These are phyloP conservation scores for Arrhopalites spinosus DNA, from an alignment of 2,888 invertebrate species.

Conservation along the genomic window DNA sequence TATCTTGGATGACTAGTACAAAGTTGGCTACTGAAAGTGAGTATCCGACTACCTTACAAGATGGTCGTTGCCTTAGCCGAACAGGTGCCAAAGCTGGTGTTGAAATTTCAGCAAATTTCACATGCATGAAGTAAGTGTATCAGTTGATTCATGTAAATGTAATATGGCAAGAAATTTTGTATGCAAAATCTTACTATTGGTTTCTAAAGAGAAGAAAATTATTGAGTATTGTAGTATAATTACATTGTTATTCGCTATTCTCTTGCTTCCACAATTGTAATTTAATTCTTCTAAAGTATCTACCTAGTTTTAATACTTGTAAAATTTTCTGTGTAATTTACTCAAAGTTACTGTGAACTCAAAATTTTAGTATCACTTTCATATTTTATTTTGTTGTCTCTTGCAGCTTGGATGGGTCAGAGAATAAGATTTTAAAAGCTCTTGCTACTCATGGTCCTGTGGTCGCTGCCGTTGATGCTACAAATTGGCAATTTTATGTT, in stretches of 20 bases:
- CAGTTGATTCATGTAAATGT: too few species aligned
- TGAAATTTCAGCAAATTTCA: conserved; percentile 64
- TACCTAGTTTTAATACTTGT: neutral
- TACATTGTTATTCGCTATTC: too few species aligned
- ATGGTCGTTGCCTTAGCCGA: conserved; percentile 43
- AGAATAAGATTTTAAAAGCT: conserved; percentile 67
- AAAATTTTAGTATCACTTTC: conserved; percentile 11
- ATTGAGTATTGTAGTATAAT: too few species aligned
- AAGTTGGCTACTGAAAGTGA: conserved; percentile 49
- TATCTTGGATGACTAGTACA: conserved; percentile 69
- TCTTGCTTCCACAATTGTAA: too few species aligned
- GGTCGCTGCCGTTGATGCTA: conserved; percentile 79
- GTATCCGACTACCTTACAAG: conserved; percentile 53
- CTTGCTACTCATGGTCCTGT: conserved; percentile 77
- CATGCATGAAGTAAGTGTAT: conserved; percentile 70
- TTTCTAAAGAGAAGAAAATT: too few species aligned
- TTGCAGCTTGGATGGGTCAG: conserved; percentile 70
- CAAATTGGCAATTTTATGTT: conserved; percentile 83
- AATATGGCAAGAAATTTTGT: too few species aligned
- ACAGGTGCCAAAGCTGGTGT: conserved; percentile 59
- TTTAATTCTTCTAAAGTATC: too few species aligned
- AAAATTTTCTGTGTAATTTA: too few species aligned
- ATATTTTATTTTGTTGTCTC: conserved; percentile 38
- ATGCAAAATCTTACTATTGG: too few species aligned
- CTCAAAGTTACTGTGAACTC: too few species aligned